Evolutionary conservation across 2,888 invertebrate species (phyloP), one percentile per base, ranked within the genome.

Genomic region (Lycocerus yunnanus): DNA sequence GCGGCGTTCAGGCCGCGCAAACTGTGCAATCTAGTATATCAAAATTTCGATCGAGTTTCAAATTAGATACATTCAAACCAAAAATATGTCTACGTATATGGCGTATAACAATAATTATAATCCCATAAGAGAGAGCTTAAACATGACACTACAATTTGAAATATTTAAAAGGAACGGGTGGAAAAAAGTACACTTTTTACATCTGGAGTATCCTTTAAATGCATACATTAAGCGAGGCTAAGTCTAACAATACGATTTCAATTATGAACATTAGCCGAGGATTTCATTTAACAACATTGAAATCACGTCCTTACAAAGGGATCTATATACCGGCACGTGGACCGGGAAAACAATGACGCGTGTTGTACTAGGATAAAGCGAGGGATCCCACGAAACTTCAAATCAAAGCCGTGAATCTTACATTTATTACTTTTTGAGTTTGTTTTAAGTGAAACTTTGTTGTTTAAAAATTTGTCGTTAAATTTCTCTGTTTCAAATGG

Each of bases 261-360:
- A 86, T 86, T 86, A 85, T 83, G 81, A 78, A 83, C 84, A 84
- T 83, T 84, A 84, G 81, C 78, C 79, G 80, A 82, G 85, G 85
- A 84, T 85, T 85, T 84, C 81, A 83, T 83, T 84, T 82, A 83
- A 83, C 83, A 84, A 84, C 83, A 82, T 76, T 73, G 78, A 84
- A 85, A 86, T 85, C 85, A 85, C 86, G 85, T 84, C 82, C 81
- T 78, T 78, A 84, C 84, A 85, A 85, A 84, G 82, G 83, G 83
- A 83, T 85, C 84, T 81, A 83, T 85, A 84, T 83, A 84, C 80
- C 68, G 84, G 80, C 86, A 86, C 86, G 86, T 86, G 86, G 83
- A 79, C 81, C 79, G 78, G 82, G 82, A 86, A 85, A 86, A 86
- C 86, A 86, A 73, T 72, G 81, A 80, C 85, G 84, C 86, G 86